Evolutionary conservation across 2,888 invertebrate species (phyloP), one percentile per base, ranked within the genome.

Genomic region (Orchesellides sinensis): DNA sequence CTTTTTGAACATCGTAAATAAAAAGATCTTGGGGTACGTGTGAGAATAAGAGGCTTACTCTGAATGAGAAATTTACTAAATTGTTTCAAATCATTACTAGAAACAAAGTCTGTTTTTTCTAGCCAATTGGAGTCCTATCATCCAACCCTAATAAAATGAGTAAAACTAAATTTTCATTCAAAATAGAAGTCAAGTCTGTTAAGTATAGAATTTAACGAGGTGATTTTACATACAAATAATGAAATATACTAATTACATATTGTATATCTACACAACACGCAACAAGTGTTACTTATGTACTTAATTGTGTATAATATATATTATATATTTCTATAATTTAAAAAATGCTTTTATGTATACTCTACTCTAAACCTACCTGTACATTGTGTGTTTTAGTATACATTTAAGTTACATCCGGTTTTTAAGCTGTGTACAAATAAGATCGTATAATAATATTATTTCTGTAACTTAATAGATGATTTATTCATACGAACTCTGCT

Each of bases 261-360:
- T 52, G 32, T 40, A 40, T 10, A 69, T 21, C n/a, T 21, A 69
- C 29, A 69, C 69, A 40, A 52, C 32, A 74, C 61, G 40, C 47
- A 65, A 61, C 47, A 65, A 65, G 74, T 74, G 74, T 74, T 65
- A 74, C 74, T 74, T 74, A 74, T 74, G 74, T 74, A 74, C 74
- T 74, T 74, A 74, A 74, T 61, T 65, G 65, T 74, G 32, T 65
- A 74, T 69, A 52, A 19, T 52, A 61, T n/a, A 10, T 54, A 54
- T 2, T 2, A 10, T 59, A 12, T 59, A 56, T 56, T 59, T 32
- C 32, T 61, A 40, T n/a, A 5, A n/a, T 40, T 14, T 40, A 40
- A n/a, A 40, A 8, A 40, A 59, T 56, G 25, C 56, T 29, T 61
- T 2, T n/a, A 14, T 61, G n/a, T 32, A 61, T 32, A 17, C 1